Base-by-base conservation (phyloP, 2,797 vertebrate species). In the Platalea minor region DNA sequence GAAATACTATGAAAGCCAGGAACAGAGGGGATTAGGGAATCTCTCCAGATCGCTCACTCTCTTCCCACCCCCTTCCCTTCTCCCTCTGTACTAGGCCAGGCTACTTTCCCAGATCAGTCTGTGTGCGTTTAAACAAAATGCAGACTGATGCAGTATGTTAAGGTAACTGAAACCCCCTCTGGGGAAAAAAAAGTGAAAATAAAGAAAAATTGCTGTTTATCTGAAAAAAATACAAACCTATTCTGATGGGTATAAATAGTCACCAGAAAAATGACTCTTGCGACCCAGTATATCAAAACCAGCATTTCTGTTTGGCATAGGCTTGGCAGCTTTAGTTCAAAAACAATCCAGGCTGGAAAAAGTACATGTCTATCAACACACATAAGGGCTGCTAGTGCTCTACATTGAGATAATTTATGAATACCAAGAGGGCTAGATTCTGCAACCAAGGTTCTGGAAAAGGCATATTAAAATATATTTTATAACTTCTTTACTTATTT, bases 341-440 rank as follows among this genome's bases (percentile, higher is more conserved):
- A 94, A 93, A 2, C 25, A 93, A 31, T 26, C 68, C 76, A 79
- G 25, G 39, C 26, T 90, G 88, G 78, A 88, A 94, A 82, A 56
- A 84, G 75, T 69, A 84, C 54, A 19, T 31, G 77, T 74, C 73
- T 88, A 31, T 69, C 80, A 76, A 76, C 61, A 88, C 61, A 69
- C 50, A 11, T 16, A 83, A 85, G 8, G 56, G 61, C n/a, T 60
- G 54, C 48, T 48, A 75, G 35, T 72, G 29, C 46, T 82, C 56
- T 31, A 57, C 45, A 75, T 2, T 73, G 60, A 67, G 24, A 89
- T 67, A 85, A 91, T 89, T 97, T 96, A 96, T 85, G 54, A 96
- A 96, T 87, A 94, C 90, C 92, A 93, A 69, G 69, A 65, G 51
- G 57, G 61, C 46, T 87, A 83, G 60, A 89, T 89, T 93, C 92